Percentiles rank a stretch among this genome's conserved stretches.
These are phyloP conservation scores for Forbesichthys agassizii DNA, from an alignment of 2,113 vertebrate species.

Conservation along the genomic window DNA sequence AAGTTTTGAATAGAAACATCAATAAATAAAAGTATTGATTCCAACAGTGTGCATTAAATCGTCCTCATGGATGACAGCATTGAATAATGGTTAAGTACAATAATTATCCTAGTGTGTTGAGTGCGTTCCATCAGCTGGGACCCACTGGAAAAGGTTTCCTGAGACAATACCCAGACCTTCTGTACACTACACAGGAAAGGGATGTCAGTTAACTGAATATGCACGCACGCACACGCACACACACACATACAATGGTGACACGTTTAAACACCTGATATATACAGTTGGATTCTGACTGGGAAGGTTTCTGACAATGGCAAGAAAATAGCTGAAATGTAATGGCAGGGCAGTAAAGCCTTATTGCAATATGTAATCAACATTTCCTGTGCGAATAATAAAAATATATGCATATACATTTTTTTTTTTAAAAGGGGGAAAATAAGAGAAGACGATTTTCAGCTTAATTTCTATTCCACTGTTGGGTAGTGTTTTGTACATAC, in stretches of 20 bases:
- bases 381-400: constrained; percentile 58
- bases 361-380: constrained; percentile 60
- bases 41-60: constrained; percentile 66
- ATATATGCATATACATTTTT: constrained; percentile 32
- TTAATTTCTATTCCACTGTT: constrained; percentile 55
- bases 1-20: constrained; percentile 58
- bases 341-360: constrained; percentile 54
- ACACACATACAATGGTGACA: constrained; percentile 55
- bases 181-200: constrained; percentile 1
- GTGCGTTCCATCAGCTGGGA: constrained; percentile 43
- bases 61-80: constrained; percentile 45
- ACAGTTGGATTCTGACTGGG: constrained; percentile 21
- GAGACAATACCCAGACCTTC: constrained; percentile 24
- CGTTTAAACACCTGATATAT: constrained; percentile 51
- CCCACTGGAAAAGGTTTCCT: neutral
- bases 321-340: constrained; percentile 48
- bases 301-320: constrained; percentile 20
- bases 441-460: constrained; percentile 32
- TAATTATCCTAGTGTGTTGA: constrained; percentile 66
- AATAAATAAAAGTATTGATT: constrained; percentile 74
- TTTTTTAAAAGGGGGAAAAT: neutral
- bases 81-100: constrained; percentile 39
- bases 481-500: constrained; percentile 76
- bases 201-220: constrained; percentile 30
- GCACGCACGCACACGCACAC: constrained; percentile 28